Percentiles rank a stretch among this genome's conserved stretches.
These are phyloP conservation scores for Dryas iulia DNA, from an alignment of 1,140 invertebrate genomes.

Conservation along the genomic window DNA sequence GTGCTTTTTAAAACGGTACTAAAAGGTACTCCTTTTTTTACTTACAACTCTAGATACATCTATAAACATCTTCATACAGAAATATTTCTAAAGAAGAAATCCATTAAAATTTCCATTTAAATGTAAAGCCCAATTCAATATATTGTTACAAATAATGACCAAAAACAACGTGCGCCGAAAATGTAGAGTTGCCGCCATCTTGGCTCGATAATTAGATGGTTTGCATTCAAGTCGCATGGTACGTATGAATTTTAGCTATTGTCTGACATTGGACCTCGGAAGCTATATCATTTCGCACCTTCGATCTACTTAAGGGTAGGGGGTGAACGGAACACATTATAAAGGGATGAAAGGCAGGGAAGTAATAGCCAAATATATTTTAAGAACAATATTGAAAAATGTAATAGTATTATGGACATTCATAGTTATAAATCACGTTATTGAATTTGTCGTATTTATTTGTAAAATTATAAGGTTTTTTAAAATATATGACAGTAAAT, in stretches of 20 bases:
- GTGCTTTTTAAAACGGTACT: too few species aligned
- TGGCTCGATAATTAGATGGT: slow-evolving; percentile 71
- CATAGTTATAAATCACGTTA: too few species aligned
- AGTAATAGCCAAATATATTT: slow-evolving; percentile 33
- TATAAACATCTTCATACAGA: too few species aligned
- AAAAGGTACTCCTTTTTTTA: too few species aligned
- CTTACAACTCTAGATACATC: too few species aligned
- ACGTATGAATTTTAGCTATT: slow-evolving; percentile 78
- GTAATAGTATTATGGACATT: background rate
- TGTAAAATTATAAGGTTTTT: too few species aligned
- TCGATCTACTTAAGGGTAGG: slow-evolving; percentile 41
- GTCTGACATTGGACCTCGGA: slow-evolving; percentile 76
- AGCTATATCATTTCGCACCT: slow-evolving; percentile 79
- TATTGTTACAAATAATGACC: slow-evolving; percentile 4
- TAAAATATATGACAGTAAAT: too few species aligned
- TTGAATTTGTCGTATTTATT: background rate
- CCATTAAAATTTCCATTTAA: too few species aligned
- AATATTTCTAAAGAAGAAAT: too few species aligned
- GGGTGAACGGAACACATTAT: slow-evolving; percentile 33
- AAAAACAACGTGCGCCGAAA: slow-evolving; percentile 10
- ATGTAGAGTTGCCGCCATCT: slow-evolving; percentile 55
- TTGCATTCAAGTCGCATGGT: slow-evolving; percentile 64
- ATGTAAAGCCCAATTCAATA: background rate
- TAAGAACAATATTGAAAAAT: slow-evolving; percentile 18
- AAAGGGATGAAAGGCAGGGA: slow-evolving; percentile 13